Evolutionary conservation across 2,888 invertebrate genomes (phyloP).

Genomic region (Halocaridina rubra): DNA sequence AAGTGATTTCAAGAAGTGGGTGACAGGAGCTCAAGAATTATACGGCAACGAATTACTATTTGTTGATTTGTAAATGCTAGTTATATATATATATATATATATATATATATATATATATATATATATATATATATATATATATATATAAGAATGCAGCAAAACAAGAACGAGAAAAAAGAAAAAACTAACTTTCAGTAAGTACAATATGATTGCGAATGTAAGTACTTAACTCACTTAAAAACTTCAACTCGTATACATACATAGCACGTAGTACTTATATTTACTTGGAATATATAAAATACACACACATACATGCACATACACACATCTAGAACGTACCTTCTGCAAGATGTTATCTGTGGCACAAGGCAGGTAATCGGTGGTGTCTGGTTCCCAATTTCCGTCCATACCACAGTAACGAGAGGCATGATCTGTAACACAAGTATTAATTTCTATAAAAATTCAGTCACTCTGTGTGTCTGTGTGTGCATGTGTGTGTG

Average conservation of each 20-base stretch:
- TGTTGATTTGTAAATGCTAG: neutral
- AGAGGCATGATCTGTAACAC: neutral
- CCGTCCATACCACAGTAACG: neutral
- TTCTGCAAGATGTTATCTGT: neutral
- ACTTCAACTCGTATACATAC: conserved; percentile 2
- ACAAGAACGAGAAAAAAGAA: too few species aligned
- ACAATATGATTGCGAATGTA: too few species aligned
- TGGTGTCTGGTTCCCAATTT: neutral
- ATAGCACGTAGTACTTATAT: neutral
- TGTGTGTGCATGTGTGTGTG: neutral
- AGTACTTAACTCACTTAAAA: too few species aligned
- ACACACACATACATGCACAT: neutral
- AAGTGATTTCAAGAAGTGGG: too few species aligned
- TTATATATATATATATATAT: neutral
- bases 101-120: conserved; percentile 34
- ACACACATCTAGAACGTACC: neutral
- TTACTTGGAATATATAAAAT: neutral
- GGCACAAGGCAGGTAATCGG: neutral
- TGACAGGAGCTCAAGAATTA: too few species aligned
- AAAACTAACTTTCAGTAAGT: too few species aligned
- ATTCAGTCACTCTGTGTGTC: neutral
- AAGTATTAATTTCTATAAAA: too few species aligned
- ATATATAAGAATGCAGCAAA: neutral
- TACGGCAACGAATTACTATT: too few species aligned
- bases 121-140: conserved; percentile 28